These are phyloP conservation scores for Sclerurus mexicanus DNA, from an alignment of 2,113 vertebrate species.

Conservation along the genomic window DNA sequence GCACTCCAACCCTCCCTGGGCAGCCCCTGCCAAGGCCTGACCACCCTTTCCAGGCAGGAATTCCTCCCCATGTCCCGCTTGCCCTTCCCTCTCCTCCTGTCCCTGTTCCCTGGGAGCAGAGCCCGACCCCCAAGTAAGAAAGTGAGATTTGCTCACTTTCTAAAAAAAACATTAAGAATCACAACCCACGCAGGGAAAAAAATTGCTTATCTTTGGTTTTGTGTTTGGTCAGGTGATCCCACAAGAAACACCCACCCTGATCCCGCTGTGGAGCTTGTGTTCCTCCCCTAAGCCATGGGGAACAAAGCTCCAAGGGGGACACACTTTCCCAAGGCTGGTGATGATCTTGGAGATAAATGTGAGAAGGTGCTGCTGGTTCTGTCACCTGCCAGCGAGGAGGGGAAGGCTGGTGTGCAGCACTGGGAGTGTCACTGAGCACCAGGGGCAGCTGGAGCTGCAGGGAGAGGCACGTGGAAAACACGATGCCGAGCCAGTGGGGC, in stretches of 20 bases:
- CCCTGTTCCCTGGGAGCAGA: not conserved
- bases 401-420: not conserved
- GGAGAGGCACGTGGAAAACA: slow-evolving; percentile 12
- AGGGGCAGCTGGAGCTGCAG: not conserved
- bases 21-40: not conserved
- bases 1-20: not conserved
- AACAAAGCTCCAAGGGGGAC: not conserved
- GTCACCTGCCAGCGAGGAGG: not conserved
- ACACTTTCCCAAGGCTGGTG: not conserved
- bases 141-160: not conserved
- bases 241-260: not conserved
- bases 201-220: not conserved
- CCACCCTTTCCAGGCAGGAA: fast-evolving
- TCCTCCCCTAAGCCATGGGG: not conserved
- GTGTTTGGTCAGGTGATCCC: not conserved
- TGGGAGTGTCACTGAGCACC: slow-evolving; percentile 15
- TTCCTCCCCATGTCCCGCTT: not conserved
- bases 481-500: not conserved
- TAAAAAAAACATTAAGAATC: not conserved
- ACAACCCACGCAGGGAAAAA: not conserved
- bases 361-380: slow-evolving; percentile 6
- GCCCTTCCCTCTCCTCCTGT: not conserved
- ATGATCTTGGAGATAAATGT: slow-evolving; percentile 18
- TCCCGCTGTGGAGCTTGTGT: not conserved
- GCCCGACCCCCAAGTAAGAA: no score